A percentile compares a stretch with the other conserved stretches of the same genome.
Evolutionary conservation across 2,113 vertebrate genomes (phyloP).

Genomic region (Pterocles orientalis): DNA sequence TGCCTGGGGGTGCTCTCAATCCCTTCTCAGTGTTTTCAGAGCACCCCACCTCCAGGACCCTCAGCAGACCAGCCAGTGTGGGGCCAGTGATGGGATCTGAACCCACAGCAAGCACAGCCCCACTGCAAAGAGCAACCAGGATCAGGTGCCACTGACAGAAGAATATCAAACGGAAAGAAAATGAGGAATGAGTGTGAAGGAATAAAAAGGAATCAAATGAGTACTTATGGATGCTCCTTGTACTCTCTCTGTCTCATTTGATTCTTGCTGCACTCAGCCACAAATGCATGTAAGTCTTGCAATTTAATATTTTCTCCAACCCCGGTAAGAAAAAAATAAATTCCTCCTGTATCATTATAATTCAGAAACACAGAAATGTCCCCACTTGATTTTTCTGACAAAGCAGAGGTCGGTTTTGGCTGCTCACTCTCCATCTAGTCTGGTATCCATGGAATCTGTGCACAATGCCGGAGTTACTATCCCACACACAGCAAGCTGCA

Average conservation of each 20-base stretch:
- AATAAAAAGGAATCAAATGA: not conserved
- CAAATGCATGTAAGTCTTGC: not conserved
- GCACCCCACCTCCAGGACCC: not conserved
- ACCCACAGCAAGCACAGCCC: not conserved
- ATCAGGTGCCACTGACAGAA: not conserved
- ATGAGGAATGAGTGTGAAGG: rapidly evolving
- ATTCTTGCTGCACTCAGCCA: not conserved
- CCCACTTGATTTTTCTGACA: not conserved
- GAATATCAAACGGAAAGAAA: not conserved
- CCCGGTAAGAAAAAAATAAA: not conserved
- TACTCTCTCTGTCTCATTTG: not conserved
- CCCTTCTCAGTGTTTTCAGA: not conserved
- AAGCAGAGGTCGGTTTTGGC: not conserved
- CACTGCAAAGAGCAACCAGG: not conserved
- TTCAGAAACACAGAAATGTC: not conserved
- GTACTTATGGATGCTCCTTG: not conserved
- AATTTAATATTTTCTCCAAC: not conserved
- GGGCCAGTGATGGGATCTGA: not conserved
- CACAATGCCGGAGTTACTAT: not conserved
- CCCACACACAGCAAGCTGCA: not conserved
- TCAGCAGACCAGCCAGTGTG: not conserved
- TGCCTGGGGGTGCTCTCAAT: not conserved
- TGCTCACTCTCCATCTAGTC: not conserved
- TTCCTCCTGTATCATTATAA: not conserved
- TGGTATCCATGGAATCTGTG: not conserved